phyloP scores from a whole-genome alignment of 2,888 invertebrate genomes.

The Pycnomerus fuliginosus region DNA sequence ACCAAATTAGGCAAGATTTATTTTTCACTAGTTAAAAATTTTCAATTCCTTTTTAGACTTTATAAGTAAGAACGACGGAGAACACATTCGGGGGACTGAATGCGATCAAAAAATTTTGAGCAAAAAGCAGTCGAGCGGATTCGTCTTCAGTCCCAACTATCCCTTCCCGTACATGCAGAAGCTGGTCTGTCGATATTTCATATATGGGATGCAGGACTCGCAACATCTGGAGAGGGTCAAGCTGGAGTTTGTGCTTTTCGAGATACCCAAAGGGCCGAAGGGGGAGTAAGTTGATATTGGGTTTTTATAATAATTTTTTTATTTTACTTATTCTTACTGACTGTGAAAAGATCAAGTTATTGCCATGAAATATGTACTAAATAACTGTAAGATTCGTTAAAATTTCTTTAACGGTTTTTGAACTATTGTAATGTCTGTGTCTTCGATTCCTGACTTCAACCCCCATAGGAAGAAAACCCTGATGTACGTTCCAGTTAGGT shows the following conservation, averaged over 20 bases:
- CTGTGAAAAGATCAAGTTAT: too few species aligned
- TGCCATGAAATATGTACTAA: too few species aligned
- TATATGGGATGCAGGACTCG: slow-evolving; percentile 97
- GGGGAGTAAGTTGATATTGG: slow-evolving; percentile 86
- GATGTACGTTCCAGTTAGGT: too few species aligned
- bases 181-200: slow-evolving; percentile 96
- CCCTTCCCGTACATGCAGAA: slow-evolving; percentile 94
- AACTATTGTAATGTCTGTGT: too few species aligned
- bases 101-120: slow-evolving; percentile 98
- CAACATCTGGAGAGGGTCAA: slow-evolving; percentile 94
- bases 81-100: slow-evolving; percentile 95
- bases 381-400: too few species aligned
- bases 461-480: too few species aligned
- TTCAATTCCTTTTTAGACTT: slow-evolving; percentile 62
- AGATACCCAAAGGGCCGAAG: slow-evolving; percentile 82
- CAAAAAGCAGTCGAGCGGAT: slow-evolving; percentile 88
- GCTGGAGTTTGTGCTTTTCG: slow-evolving; percentile 84
- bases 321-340: too few species aligned
- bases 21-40: not conserved
- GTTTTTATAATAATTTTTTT: too few species aligned
- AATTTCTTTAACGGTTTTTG: too few species aligned
- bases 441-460: too few species aligned
- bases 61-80: slow-evolving; percentile 89
- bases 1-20: slow-evolving; percentile 90
- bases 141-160: slow-evolving; percentile 94